Evolutionary conservation across 2,797 vertebrate genomes (phyloP), one percentile per base, ranked within the genome.

Genomic region (Diplodus sargus): DNA sequence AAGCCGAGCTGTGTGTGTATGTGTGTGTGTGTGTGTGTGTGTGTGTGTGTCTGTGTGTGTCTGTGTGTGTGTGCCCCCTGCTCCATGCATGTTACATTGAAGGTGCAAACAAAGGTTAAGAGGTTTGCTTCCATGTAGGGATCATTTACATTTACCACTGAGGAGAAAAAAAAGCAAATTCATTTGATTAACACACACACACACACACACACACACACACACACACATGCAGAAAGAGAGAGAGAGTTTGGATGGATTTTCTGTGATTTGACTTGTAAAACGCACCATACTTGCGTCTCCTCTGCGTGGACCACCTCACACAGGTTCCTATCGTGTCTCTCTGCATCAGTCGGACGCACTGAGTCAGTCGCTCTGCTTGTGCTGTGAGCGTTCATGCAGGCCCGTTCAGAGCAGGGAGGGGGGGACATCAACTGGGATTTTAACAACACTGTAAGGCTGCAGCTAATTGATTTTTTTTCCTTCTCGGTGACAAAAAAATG

Each of bases 241-340:
- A 25, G 22, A 61, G 28, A 58, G 49, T 30, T 77, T 77, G 69
- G 69, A 70, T 72, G 61, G 76, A 87, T 84, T 81, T 83, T 51
- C 14, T 71, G 45, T 59, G 43, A 84, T 88, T 87, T 86, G 86
- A 86, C 76, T 85, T 80, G 76, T 82, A 79, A 85, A 89, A 82
- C 3, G 20, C 69, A 23, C 9, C 25, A 79, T 34, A 78, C 80
- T 60, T 78, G 71, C 79, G 47, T 61, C 34, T 81, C 70, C 81
- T 81, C 25, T 56, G 22, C 56, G 57, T 4, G n/a, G 76, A 84
- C 79, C 84, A 79, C 77, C 68, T 81, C 81, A 25, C 53, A 69
- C 77, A 83, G 85, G 79, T 78, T 88, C 57, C 58, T 53, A 65
- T 81, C 71, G 18, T 64, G 73, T 84, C 79, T 43, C 64, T 59